These are phyloP conservation scores for Andrena bicolor DNA, from an alignment of 2,888 invertebrate species.

Conservation along the genomic window DNA sequence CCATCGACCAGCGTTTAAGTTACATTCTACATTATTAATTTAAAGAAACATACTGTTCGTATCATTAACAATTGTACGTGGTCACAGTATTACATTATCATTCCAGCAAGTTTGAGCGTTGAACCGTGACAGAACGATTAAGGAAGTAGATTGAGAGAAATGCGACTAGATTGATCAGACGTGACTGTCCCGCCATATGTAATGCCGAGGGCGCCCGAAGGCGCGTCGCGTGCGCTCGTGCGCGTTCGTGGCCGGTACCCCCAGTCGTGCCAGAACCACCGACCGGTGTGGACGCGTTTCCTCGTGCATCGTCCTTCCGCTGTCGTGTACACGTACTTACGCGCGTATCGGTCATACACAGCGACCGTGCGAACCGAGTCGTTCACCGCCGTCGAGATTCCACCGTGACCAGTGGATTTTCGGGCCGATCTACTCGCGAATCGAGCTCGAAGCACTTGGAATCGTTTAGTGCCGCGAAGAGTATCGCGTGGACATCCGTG, in stretches of 20 bases:
- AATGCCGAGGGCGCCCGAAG: slow-evolving; percentile 23
- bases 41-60: too few relatives aligned
- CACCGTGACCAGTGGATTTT: slow-evolving; percentile 12
- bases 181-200: slow-evolving; percentile 60
- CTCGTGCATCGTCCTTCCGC: slow-evolving; percentile 21
- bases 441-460: slow-evolving; percentile 3
- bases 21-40: too few relatives aligned
- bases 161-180: slow-evolving; percentile 50
- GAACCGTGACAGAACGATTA: neutral
- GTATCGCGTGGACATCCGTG: slow-evolving; percentile 30
- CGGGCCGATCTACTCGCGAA: neutral
- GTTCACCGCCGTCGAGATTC: slow-evolving; percentile 12
- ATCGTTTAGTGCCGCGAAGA: slow-evolving; percentile 26
- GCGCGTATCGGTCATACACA: slow-evolving; percentile 59
- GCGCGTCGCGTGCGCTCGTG: neutral
- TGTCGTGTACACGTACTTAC: slow-evolving; percentile 36
- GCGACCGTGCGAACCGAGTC: slow-evolving; percentile 16
- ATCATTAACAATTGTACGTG: too few relatives aligned
- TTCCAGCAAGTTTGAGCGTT: too few relatives aligned
- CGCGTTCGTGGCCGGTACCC: slow-evolving; percentile 38
- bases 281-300: slow-evolving; percentile 54
- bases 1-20: too few relatives aligned
- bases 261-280: slow-evolving; percentile 76
- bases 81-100: too few relatives aligned
- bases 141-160: neutral